Conservation (phyloP, 2,888 invertebrate species). For the Charanyca ferruginea region DNA sequence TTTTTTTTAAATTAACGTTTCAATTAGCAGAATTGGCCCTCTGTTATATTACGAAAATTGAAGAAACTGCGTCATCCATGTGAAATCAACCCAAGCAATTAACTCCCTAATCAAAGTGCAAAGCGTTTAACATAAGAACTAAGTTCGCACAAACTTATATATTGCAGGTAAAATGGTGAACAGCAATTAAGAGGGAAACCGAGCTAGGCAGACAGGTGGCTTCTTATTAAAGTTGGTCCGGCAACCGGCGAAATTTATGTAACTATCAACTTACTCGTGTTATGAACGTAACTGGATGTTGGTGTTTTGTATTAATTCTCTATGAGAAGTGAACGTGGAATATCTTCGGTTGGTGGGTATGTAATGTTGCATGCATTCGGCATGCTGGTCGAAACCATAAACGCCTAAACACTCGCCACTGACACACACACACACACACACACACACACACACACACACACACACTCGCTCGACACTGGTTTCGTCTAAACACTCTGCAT, state of each 20-base stretch:
- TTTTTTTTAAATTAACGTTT: no score
- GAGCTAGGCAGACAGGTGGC: constrained; percentile 81
- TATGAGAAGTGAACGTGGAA: constrained; percentile 16
- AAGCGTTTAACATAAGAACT: constrained; percentile 40
- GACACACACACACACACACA: no score
- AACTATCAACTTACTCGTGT: constrained; percentile 53
- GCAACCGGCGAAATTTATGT: constrained; percentile 76
- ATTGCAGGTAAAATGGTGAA: constrained; percentile 63
- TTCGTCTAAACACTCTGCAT: no score
- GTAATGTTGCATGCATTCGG: no score
- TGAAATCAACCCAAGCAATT: constrained; percentile 21
- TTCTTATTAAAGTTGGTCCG: constrained; percentile 83
- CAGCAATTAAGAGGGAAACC: constrained; percentile 82
- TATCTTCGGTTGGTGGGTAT: no score
- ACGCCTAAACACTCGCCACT: no score
- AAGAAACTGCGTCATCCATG: neutral
- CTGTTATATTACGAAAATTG: neutral
- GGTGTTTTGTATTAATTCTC: constrained; percentile 50
- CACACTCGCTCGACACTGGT: no score
- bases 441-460: no score
- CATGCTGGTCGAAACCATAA: no score
- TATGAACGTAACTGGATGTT: constrained; percentile 55
- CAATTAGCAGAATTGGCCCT: no score
- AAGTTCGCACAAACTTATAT: constrained; percentile 51
- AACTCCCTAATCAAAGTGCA: constrained; percentile 43